These are phyloP conservation scores for Aldrovandia affinis DNA, from an alignment of 2,797 vertebrate genomes.

Conservation along the genomic window DNA sequence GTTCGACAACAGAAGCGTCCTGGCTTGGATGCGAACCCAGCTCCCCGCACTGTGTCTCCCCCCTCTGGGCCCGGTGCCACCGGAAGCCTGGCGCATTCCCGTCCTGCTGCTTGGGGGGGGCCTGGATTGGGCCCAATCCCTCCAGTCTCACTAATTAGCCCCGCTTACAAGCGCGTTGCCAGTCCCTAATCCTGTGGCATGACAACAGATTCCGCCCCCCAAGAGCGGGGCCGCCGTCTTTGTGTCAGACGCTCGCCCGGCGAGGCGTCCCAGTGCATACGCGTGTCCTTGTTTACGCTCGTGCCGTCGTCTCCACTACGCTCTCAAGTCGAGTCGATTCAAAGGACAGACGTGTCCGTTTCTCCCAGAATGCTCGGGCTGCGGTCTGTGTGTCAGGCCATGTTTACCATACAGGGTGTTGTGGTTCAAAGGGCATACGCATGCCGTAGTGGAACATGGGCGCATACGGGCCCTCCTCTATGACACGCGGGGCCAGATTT, in stretches of 20 bases:
- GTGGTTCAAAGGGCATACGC: no score
- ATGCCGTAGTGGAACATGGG: no score
- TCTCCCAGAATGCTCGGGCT: no score
- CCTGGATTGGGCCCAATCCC: not conserved
- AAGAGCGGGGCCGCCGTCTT: no score
- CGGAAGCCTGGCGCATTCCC: not conserved
- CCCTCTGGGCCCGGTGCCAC: not conserved
- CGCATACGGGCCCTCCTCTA: no score
- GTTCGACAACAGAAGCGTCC: no score
- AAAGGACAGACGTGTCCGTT: no score
- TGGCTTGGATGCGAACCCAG: not conserved
- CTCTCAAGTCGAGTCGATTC: not conserved
- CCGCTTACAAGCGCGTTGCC: not conserved
- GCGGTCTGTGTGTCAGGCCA: no score
- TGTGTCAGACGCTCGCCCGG: no score
- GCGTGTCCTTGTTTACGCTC: not conserved
- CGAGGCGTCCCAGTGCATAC: no score
- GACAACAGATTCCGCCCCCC: not conserved
- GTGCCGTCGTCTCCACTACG: not conserved
- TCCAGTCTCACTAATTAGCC: constrained; percentile 1
- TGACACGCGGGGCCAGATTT: no score
- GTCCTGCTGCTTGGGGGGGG: not conserved
- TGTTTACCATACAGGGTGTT: no score
- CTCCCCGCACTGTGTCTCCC: not conserved
- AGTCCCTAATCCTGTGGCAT: not conserved